These are phyloP conservation scores for Metellina segmentata DNA, from an alignment of 2,888 invertebrate species.

Conservation along the genomic window DNA sequence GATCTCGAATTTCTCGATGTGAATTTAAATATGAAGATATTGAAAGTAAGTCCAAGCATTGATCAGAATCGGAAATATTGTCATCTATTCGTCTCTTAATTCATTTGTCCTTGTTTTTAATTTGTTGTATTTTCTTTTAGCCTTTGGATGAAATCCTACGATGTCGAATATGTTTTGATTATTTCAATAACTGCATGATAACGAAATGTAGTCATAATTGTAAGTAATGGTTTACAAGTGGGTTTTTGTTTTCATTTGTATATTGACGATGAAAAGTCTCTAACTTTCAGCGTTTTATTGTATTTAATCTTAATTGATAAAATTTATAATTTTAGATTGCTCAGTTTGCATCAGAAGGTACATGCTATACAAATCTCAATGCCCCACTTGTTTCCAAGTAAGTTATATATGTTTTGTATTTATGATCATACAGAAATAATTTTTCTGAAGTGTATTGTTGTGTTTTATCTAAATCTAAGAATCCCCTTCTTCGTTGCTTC, in stretches of 20 bases:
- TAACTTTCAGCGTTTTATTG: neutral
- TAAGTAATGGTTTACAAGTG: slow-evolving; percentile 79
- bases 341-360: slow-evolving; percentile 83
- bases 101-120: neutral
- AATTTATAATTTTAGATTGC: slow-evolving; percentile 81
- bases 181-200: slow-evolving; percentile 82
- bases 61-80: neutral
- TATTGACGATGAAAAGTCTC: neutral
- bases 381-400: slow-evolving; percentile 82
- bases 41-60: slow-evolving; percentile 18
- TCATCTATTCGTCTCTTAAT: neutral
- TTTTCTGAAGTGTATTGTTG: neutral
- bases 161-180: slow-evolving; percentile 83
- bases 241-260: neutral
- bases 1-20: neutral
- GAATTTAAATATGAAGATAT: slow-evolving; percentile 9
- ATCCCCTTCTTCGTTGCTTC: neutral
- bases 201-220: slow-evolving; percentile 83
- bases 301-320: neutral
- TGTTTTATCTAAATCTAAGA: neutral
- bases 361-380: slow-evolving; percentile 82
- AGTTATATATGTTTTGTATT: neutral
- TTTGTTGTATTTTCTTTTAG: slow-evolving; percentile 79
- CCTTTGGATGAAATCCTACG: slow-evolving; percentile 82
- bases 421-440: neutral